Conservation (phyloP, 1,140 invertebrate genomes). For the Drosophila nannoptera region DNA sequence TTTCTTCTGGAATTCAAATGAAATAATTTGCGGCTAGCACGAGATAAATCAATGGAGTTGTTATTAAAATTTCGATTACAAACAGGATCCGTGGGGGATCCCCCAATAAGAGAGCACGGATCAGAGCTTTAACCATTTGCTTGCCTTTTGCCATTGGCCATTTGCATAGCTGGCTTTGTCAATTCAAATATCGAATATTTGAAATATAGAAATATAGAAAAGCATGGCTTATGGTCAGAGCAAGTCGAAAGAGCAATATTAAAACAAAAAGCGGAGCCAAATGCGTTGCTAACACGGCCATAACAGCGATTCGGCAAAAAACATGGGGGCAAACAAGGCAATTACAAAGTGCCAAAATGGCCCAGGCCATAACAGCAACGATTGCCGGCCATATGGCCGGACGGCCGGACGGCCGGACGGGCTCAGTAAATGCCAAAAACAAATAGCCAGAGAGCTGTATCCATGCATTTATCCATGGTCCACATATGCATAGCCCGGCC, state of each 20-base stretch:
- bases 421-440: slow-evolving; percentile 54
- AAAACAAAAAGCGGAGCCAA: slow-evolving; percentile 33
- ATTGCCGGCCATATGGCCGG: too few species aligned
- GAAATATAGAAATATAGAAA: slow-evolving; percentile 48
- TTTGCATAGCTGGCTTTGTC: slow-evolving; percentile 9
- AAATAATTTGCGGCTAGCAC: slow-evolving; percentile 43
- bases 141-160: not conserved
- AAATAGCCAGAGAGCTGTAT: slow-evolving; percentile 75
- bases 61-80: slow-evolving; percentile 30
- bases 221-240: slow-evolving; percentile 63
- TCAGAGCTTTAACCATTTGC: too few species aligned
- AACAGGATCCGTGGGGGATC: too few species aligned
- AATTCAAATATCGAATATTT: slow-evolving; percentile 62
- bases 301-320: slow-evolving; percentile 54
- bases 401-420: slow-evolving; percentile 13
- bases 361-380: slow-evolving; percentile 68
- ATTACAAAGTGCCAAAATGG: slow-evolving; percentile 77
- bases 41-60: slow-evolving; percentile 42
- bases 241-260: slow-evolving; percentile 48
- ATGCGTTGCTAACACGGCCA: slow-evolving; percentile 67
- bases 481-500: slow-evolving; percentile 58
- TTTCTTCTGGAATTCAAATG: slow-evolving; percentile 31
- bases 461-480: slow-evolving; percentile 71
- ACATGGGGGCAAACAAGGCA: slow-evolving; percentile 72
- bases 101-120: too few species aligned